phyloP scores from a whole-genome alignment of 2,113 vertebrate genomes.

The Rhombomys opimus region DNA sequence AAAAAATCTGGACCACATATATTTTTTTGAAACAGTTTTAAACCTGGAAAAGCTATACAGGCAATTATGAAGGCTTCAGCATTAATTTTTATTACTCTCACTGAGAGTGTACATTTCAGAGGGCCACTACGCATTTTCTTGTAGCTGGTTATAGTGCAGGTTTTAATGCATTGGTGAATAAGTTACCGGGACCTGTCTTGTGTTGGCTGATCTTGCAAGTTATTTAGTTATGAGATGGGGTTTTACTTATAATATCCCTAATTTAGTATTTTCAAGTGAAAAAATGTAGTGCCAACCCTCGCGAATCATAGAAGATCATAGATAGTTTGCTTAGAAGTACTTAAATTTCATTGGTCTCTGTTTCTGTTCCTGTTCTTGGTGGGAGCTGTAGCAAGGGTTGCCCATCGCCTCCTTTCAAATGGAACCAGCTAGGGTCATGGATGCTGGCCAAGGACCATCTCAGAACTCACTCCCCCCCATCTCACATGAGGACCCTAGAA shows the following conservation, averaged over 20 bases:
- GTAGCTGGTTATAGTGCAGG: background rate
- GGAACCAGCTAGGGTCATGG: background rate
- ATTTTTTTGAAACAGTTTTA: conserved; percentile 32
- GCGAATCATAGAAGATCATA: conserved; percentile 32
- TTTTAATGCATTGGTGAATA: conserved; percentile 23
- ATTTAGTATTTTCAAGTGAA: conserved; percentile 49
- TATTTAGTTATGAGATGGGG: conserved; percentile 35
- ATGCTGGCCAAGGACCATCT: background rate
- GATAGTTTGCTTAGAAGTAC: background rate
- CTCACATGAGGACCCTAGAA: background rate
- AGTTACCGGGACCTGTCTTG: conserved; percentile 8
- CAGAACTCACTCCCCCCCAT: background rate
- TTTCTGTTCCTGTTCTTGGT: conserved; percentile 14
- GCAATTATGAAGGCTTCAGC: background rate
- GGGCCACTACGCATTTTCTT: background rate
- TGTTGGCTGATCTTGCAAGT: conserved; percentile 31
- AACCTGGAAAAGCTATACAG: background rate
- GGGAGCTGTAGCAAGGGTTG: conserved; percentile 9
- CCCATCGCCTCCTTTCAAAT: conserved; percentile 5
- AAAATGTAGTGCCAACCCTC: background rate
- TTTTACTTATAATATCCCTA: conserved; percentile 40
- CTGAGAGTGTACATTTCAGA: background rate
- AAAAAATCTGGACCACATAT: background rate
- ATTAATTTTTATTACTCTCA: background rate
- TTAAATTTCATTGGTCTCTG: background rate